Conservation (phyloP, 2,113 vertebrate genomes). For the Castor canadensis region DNA sequence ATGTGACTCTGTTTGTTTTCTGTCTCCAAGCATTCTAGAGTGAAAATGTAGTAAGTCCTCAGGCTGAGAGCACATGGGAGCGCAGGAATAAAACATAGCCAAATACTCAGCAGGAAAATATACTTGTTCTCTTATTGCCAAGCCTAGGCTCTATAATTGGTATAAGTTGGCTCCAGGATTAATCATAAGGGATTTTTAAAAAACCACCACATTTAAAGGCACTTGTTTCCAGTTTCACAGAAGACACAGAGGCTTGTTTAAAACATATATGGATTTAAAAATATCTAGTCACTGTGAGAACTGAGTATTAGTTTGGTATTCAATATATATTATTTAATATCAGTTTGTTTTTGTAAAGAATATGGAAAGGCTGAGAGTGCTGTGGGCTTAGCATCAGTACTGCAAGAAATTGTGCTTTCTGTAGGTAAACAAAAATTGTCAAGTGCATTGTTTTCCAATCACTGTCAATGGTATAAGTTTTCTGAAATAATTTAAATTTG, state of each 20-base stretch:
- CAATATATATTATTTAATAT: background rate
- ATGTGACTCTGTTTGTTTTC: background rate
- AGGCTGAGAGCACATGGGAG: background rate
- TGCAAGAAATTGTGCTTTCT: background rate
- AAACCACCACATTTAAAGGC: background rate
- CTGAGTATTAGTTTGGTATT: background rate
- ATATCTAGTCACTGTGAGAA: background rate
- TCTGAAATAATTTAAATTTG: constrained; percentile 80
- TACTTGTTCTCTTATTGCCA: background rate
- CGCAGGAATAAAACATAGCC: background rate
- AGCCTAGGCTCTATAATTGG: background rate
- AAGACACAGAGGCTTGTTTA: background rate
- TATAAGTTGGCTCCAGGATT: background rate
- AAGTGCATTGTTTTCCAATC: constrained; percentile 28
- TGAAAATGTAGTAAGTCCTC: background rate
- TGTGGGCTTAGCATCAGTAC: background rate
- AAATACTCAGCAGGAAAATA: background rate
- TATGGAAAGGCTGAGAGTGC: constrained; percentile 7
- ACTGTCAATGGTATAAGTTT: constrained; percentile 21
- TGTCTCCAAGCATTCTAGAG: background rate
- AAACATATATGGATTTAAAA: background rate
- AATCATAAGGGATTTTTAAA: background rate
- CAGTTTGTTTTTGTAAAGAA: constrained; percentile 51
- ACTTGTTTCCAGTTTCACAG: background rate
- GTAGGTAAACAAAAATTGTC: constrained; percentile 14